Evolutionary conservation across 2,113 vertebrate genomes (phyloP), one percentile per base, ranked within the genome.

Genomic region (Ondatra zibethicus): DNA sequence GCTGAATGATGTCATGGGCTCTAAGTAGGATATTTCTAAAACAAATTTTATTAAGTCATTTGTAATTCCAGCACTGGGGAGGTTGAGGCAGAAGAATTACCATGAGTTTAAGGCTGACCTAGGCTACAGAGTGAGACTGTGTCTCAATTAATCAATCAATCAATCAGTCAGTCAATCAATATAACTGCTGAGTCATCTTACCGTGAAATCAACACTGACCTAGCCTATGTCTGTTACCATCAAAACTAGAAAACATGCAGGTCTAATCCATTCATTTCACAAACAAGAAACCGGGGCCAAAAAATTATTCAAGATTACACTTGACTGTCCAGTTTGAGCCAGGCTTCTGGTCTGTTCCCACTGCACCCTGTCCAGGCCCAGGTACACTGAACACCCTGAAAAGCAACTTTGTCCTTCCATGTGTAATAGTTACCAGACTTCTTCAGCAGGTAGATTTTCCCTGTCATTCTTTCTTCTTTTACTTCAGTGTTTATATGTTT

Each of bases 201-300:
- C 39, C 17, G 27, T 58, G 39, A 68, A 95, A 70, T 95, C 31
- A 82, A 5, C 47, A 75, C 16, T 66, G 52, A 90, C 23, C 25
- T 31, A 47, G 29, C 61, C 39, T 76, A 45, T 66, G 58, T 33
- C 17, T 88, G 1, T 91, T 52, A 77, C 27, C 9, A 84, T 92
- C 52, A 92, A 92, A 94, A 92, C 23, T 84, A 45, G 68, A 63
- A 94, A 70, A 87, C 31, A 75, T 66, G 13, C 88, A 47, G 13
- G 4, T 55, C 42, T 29, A 68, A 12, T 36, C 29, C 86, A 39
- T 80, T 86, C 86, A 31, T 88, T 94, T 97, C 61, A 39, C 31
- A 55, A 75, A 73, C 45, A 55, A 90, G 70, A 95, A 93, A n/a
- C 47, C 50, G 36, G 77, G 52, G 25, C 21, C n/a, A 45, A 76